Evolutionary conservation across 2,888 invertebrate species (phyloP), one percentile per base, ranked within the genome.

Genomic region (Euplagia quadripunctaria): DNA sequence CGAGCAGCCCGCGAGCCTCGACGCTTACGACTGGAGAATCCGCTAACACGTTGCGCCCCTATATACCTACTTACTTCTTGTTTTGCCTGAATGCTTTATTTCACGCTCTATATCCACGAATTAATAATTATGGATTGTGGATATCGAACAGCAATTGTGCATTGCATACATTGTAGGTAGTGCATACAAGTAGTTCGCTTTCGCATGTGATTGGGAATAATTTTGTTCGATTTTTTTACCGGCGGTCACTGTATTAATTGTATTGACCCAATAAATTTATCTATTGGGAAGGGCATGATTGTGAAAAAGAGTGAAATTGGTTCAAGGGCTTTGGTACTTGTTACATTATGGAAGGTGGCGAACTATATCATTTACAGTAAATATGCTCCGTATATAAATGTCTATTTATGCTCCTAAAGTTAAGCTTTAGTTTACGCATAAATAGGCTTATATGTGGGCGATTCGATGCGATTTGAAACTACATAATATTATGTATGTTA

Each of bases 71-170:
- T 88, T 90, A 91, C 89, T 92, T 93, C 91, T 92, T 92, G 90
- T 90, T 92, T 91, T 91, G 90, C 89, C 91, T 92, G 92, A 92
- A 92, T 93, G 92, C 91, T 93, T 93, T 78, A 91, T 91, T 94
- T 94, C 94, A 95, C 93, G 95, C 94, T 95, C 95, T 93, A 94
- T 82, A 94, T 94, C 93, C 92, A 94, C 86, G 88, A 91, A 91
- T 92, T 91, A 93, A 92, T 92, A 93, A 92, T 89, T 91, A 89
- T 91, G 91, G 87, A 91, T 93, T 88, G 89, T 91, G 88, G 87
- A 89, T 90, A 90, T 90, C 85, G 87, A 88, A 85, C 84, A 84
- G 72, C 85, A 79, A 80, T 76, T 80, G 69, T 77, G 79, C 76
- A 76, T 79, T 83, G 76, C 79, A 77, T 81, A 1, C 51, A 81